A percentile compares a stretch with the other conserved stretches of the same genome.
Evolutionary conservation across 2,888 invertebrate species (phyloP).

Genomic region (Lasioglossum leucozonium): DNA sequence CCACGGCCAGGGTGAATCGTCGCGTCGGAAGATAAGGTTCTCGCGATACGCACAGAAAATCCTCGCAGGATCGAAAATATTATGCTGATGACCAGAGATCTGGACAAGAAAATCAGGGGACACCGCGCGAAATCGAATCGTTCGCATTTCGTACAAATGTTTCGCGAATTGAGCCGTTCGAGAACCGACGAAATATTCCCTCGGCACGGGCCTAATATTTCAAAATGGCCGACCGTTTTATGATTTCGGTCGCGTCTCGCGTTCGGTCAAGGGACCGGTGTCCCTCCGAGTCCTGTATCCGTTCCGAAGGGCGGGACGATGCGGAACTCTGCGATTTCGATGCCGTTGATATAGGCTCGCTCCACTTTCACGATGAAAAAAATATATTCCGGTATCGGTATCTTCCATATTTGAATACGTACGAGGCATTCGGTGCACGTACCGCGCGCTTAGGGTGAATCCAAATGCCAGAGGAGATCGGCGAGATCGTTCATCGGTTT

Average conservation of each 20-base stretch:
- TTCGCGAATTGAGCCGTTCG: conserved; percentile 20
- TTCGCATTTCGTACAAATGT: conserved; percentile 9
- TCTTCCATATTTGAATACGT: conserved; percentile 3
- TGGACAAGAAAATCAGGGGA: background rate
- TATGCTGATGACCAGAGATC: background rate
- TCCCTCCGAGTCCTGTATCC: conserved; percentile 3
- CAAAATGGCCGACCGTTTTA: background rate
- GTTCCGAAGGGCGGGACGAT: background rate
- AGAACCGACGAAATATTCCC: background rate
- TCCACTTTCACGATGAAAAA: background rate
- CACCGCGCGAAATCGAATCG: background rate
- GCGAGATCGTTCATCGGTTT: background rate
- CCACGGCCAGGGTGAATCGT: background rate
- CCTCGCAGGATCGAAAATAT: background rate
- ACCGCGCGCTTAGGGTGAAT: background rate
- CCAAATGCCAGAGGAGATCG: conserved; percentile 8
- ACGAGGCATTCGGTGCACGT: background rate
- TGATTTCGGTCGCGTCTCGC: conserved; percentile 20
- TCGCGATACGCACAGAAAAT: background rate
- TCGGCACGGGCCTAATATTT: conserved; percentile 2
- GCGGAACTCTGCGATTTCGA: conserved; percentile 7
- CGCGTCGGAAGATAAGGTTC: background rate
- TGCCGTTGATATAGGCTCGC: background rate
- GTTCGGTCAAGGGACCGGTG: conserved; percentile 14
- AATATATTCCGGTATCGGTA: conserved; percentile 13